These are phyloP conservation scores for Enteromius trimaculatus DNA, from an alignment of 2,797 vertebrate genomes.

Conservation along the genomic window DNA sequence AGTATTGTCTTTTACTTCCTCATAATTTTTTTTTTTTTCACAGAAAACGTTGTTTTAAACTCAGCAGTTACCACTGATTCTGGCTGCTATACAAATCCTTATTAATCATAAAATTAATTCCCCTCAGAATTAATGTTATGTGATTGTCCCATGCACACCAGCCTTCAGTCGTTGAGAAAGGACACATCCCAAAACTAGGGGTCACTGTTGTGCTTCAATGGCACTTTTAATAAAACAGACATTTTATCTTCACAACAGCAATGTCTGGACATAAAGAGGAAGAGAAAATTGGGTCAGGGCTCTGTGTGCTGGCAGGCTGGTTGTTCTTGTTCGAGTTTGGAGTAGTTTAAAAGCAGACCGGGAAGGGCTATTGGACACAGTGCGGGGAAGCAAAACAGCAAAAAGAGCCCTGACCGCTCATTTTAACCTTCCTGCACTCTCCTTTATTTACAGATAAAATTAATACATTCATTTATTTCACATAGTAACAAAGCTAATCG, in stretches of 20 bases:
- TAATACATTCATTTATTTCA: constrained; percentile 85
- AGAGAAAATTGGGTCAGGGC: constrained; percentile 73
- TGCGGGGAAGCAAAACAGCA: constrained; percentile 71
- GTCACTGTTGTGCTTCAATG: constrained; percentile 84
- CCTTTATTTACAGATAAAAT: constrained; percentile 84
- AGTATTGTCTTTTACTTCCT: not conserved
- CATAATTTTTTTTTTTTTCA: too few species aligned
- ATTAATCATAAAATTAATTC: not conserved
- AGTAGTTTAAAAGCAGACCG: constrained; percentile 74
- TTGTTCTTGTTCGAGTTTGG: constrained; percentile 75
- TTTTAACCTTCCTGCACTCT: constrained; percentile 68
- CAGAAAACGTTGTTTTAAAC: not conserved
- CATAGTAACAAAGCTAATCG: constrained; percentile 85
- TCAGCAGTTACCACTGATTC: not conserved
- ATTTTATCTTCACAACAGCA: constrained; percentile 89
- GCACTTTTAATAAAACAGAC: constrained; percentile 90
- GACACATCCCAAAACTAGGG: constrained; percentile 77
- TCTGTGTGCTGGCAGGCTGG: constrained; percentile 80
- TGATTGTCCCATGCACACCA: not conserved
- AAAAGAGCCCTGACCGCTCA: constrained; percentile 74
- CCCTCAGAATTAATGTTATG: not conserved
- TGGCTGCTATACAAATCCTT: not conserved
- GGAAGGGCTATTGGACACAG: constrained; percentile 69
- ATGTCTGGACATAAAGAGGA: constrained; percentile 83
- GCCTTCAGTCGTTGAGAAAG: constrained; percentile 55